These are phyloP conservation scores for Clavelina lepadiformis DNA, from an alignment of 23 tunicate genomes.

Conservation along the genomic window DNA sequence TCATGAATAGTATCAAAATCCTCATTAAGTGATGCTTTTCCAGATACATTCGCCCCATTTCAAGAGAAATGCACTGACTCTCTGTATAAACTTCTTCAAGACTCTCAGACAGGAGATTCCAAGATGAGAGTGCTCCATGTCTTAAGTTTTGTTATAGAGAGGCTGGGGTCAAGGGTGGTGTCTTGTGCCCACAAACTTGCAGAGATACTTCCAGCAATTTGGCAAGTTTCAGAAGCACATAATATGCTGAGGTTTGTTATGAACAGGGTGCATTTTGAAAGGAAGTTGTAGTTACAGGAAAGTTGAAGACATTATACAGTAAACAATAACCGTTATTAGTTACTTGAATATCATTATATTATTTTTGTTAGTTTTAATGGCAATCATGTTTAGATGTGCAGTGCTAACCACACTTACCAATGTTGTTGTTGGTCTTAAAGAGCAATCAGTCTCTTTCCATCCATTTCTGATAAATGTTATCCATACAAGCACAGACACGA, in stretches of 20 bases:
- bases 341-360: neutral
- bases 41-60: conserved; percentile 33
- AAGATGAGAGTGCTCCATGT: conserved; percentile 83
- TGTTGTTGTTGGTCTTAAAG: conserved; percentile 29
- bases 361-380: neutral
- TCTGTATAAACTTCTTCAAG: conserved; percentile 38
- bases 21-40: neutral
- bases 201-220: conserved; percentile 39
- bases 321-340: neutral
- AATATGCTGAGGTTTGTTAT: conserved; percentile 90
- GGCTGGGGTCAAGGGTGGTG: conserved; percentile 34
- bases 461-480: conserved; percentile 34
- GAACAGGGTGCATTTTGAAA: too few relatives aligned
- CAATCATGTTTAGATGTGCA: conserved; percentile 29
- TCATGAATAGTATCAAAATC: too few relatives aligned
- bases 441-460: conserved; percentile 5
- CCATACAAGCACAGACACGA: conserved; percentile 32
- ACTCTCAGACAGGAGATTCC: conserved; percentile 54
- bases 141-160: conserved; percentile 59
- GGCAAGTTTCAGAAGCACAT: conserved; percentile 62
- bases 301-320: too few relatives aligned
- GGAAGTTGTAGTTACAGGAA: too few relatives aligned
- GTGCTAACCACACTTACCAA: conserved; percentile 40
- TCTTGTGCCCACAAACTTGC: conserved; percentile 38
- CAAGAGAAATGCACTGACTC: conserved; percentile 69